Evolutionary conservation across 2,888 invertebrate species (phyloP).

Genomic region (Sturmia bella): DNA sequence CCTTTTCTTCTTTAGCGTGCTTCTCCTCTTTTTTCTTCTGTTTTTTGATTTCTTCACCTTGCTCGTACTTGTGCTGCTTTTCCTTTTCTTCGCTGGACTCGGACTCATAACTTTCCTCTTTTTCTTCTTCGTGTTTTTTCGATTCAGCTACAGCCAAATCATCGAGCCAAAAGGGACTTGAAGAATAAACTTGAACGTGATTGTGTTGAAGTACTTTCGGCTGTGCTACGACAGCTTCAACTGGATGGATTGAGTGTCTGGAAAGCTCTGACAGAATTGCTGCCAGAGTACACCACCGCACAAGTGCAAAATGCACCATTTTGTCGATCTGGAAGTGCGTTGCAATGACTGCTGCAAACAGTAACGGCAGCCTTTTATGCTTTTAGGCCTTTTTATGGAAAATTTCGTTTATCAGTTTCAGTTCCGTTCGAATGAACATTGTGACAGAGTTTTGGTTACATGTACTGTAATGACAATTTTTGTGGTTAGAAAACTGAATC

Average conservation of each 20-base stretch:
- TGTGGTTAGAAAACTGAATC: conserved; percentile 33
- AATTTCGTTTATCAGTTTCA: conserved; percentile 18
- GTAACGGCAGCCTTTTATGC: conserved; percentile 13
- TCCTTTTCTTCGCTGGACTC: conserved; percentile 87
- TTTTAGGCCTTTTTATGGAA: conserved; percentile 61
- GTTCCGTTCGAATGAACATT: conserved; percentile 43
- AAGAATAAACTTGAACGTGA: conserved; percentile 2
- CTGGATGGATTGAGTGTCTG: conserved; percentile 30
- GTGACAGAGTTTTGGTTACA: conserved; percentile 25
- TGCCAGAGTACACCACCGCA: conserved; percentile 28
- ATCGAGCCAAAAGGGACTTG: neutral
- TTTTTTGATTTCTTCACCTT: conserved; percentile 88
- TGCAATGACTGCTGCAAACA: neutral
- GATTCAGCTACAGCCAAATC: conserved; percentile 80
- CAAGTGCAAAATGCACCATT: conserved; percentile 60
- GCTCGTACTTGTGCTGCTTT: conserved; percentile 85
- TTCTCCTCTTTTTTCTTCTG: conserved; percentile 88
- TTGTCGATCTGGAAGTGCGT: neutral
- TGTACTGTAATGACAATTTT: conserved; percentile 29
- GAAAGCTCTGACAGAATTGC: conserved; percentile 13
- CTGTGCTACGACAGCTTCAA: conserved; percentile 64
- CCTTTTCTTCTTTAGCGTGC: conserved; percentile 86
- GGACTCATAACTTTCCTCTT: conserved; percentile 81
- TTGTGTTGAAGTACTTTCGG: conserved; percentile 3
- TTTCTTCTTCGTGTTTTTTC: conserved; percentile 77